These are phyloP conservation scores for Monochamus saltuarius DNA, from an alignment of 1,140 invertebrate genomes.

Conservation along the genomic window DNA sequence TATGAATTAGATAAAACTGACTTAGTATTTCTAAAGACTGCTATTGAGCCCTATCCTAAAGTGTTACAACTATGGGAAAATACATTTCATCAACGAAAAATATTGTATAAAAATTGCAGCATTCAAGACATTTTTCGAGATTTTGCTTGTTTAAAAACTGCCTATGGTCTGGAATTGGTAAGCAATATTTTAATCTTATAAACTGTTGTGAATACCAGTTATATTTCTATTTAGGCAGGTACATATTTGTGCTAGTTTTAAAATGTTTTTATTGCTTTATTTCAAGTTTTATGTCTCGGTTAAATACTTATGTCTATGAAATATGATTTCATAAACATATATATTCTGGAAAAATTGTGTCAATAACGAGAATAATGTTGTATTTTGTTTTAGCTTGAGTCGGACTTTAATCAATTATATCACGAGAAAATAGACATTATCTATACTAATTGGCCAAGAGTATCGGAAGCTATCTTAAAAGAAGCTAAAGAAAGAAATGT, in stretches of 20 bases:
- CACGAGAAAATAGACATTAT: constrained; percentile 12
- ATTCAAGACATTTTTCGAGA: not conserved
- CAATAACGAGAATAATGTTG: too few relatives aligned
- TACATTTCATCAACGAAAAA: not conserved
- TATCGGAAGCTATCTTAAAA: constrained; percentile 7
- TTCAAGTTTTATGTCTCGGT: not conserved
- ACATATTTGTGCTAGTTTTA: too few relatives aligned
- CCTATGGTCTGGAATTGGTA: not conserved
- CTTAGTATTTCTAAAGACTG: constrained; percentile 3
- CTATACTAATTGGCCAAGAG: not conserved
- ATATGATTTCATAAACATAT: too few relatives aligned
- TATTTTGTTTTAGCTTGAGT: constrained; percentile 14
- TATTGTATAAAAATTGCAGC: not conserved
- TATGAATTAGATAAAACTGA: not conserved
- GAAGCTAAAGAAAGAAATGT: constrained; percentile 12
- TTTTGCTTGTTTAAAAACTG: not conserved
- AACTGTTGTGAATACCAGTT: too few relatives aligned
- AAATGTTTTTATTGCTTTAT: not conserved
- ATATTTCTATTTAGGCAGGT: too few relatives aligned
- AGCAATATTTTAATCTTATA: not conserved
- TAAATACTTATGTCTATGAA: not conserved
- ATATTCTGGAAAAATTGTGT: too few relatives aligned
- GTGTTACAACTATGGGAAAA: not conserved
- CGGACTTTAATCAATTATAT: constrained; percentile 11
- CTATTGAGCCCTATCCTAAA: not conserved